Evolutionary conservation across 2,113 vertebrate genomes (phyloP), one percentile per base, ranked within the genome.

Genomic region (Thunnus thynnus): DNA sequence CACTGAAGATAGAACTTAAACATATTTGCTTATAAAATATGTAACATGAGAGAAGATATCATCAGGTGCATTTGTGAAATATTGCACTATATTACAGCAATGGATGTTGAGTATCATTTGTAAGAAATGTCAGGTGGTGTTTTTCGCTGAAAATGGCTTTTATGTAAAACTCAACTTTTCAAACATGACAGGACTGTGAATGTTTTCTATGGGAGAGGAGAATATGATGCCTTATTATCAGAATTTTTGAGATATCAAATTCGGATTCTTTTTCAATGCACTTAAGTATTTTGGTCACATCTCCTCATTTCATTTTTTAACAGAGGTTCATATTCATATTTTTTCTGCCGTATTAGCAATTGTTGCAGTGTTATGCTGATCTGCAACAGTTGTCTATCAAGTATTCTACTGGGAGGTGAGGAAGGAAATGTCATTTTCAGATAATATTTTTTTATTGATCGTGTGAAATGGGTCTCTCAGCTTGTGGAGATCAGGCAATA

Each of bases 21-120:
- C 48, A 64, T 32, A 47, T 77, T 48, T 66, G 22, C 65, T 30
- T 32, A 13, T 61, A n/a, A 60, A 77, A 36, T 25, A 62, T 56
- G n/a, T 62, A 22, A 14, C 50, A 20, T 1, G 2, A 16, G 41
- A 67, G 44, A 11, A 50, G 47, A 48, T 9, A 20, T 57, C 14
- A 54, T 57, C 13, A 55, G 46, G 54, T 67, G 64, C 71, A 46
- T 82, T 62, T 87, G 60, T 55, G 60, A 72, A 67, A 77, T 71
- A 54, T 27, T n/a, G n/a, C 56, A 22, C 22, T 22, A 22, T 22
- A 22, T 22, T 22, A 22, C 22, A 22, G 27, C 11, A 13, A 4
- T 46, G 18, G 32, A 44, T 46, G 36, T 48, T 50, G 5, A 16
- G 18, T 30, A 46, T 30, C 8, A 30, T 22, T 44, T 47, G 3